Percentiles rank a stretch among this genome's conserved stretches.
Evolutionary conservation across 2,113 vertebrate genomes (phyloP).

Genomic region (Protobothrops flavoviridis): DNA sequence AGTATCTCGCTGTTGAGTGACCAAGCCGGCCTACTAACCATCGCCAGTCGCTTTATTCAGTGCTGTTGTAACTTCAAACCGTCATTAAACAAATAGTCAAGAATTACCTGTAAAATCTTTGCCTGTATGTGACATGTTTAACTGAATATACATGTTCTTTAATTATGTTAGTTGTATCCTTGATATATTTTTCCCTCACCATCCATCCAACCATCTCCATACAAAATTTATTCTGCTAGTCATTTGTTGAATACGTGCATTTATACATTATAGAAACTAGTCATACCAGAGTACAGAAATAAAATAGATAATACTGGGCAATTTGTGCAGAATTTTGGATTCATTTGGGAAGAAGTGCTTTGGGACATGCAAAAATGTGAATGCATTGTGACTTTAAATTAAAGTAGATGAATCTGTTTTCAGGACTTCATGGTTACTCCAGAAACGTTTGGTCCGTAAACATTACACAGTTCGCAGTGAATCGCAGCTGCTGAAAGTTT

Average conservation of each 20-base stretch:
- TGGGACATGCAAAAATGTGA: neutral
- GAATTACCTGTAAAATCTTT: neutral
- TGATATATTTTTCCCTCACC: neutral
- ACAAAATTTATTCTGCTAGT: neutral
- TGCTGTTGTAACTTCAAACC: neutral
- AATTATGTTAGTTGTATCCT: neutral
- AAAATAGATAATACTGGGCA: neutral
- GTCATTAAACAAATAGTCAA: neutral
- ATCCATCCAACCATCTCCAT: neutral
- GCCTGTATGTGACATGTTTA: neutral
- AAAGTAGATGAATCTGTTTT: neutral
- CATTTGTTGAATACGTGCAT: neutral
- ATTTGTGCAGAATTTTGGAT: neutral
- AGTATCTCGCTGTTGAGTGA: too few relatives aligned
- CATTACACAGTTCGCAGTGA: too few relatives aligned
- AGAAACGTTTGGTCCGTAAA: neutral
- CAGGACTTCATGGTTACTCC: neutral
- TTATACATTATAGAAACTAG: neutral
- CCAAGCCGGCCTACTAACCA: too few relatives aligned
- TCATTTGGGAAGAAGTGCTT: neutral
- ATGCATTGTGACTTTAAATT: neutral
- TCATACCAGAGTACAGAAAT: neutral
- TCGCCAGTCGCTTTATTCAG: neutral
- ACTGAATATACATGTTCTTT: neutral
- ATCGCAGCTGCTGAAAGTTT: too few relatives aligned